A percentile compares a stretch with the other conserved stretches of the same genome.
phyloP scores from a whole-genome alignment of 2,797 vertebrate genomes.

The Eremophila alpestris region DNA sequence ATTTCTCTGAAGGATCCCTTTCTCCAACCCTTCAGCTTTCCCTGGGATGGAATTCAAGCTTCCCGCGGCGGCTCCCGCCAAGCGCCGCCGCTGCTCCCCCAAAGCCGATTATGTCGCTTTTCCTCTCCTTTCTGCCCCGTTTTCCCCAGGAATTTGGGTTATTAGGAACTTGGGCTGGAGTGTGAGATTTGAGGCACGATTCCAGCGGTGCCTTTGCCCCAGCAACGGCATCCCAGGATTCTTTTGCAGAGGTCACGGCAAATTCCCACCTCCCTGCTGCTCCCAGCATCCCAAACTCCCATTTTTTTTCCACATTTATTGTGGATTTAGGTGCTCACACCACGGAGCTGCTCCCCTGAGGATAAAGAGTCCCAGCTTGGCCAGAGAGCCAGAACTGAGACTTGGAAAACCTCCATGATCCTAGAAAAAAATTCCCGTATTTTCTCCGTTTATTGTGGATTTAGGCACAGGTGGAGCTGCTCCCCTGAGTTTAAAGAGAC shows the following conservation, averaged over 20 bases:
- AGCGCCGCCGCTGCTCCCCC: not conserved
- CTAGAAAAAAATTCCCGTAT: not conserved
- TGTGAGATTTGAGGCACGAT: not conserved
- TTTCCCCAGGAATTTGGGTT: not conserved
- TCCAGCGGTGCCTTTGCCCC: not conserved
- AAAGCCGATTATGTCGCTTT: not conserved
- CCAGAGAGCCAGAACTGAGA: rapidly evolving
- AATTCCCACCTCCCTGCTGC: not conserved
- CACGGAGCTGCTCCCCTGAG: not conserved
- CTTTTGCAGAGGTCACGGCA: rapidly evolving
- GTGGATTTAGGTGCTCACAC: not conserved
- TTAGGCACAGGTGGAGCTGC: not conserved
- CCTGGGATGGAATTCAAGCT: not conserved
- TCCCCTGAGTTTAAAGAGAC: not conserved
- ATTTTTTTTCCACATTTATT: not conserved
- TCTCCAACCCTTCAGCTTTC: not conserved
- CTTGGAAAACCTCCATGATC: not conserved
- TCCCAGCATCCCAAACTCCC: not conserved
- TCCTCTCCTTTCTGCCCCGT: not conserved
- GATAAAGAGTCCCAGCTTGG: not conserved
- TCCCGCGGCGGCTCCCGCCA: not conserved
- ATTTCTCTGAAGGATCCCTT: not conserved
- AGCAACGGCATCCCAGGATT: rapidly evolving
- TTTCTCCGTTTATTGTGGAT: not conserved
- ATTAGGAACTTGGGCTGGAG: rapidly evolving